Base-by-base conservation (phyloP, 2,113 vertebrate genomes). In the Ptyas mucosa region DNA sequence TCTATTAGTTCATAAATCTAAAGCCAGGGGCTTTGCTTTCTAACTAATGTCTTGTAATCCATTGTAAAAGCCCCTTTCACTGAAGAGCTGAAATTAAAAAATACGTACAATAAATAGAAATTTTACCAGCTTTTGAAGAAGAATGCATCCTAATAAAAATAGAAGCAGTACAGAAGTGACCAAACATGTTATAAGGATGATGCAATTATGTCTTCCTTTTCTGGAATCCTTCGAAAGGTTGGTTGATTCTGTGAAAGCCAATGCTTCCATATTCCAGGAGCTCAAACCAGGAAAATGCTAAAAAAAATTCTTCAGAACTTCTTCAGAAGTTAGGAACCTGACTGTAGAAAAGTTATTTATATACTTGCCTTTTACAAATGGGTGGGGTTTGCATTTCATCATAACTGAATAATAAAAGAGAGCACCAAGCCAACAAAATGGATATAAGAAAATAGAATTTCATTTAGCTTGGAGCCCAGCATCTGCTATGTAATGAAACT, bases 311-410 rank as follows among this genome's bases (percentile, higher is more conserved):
- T 49, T 55, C 26, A 20, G 52, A 39, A 91, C 12, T 20, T 69
- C 91, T 92, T 87, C 55, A 61, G 43, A 34, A 24, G 55, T 5
- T 85, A 53, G 90, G 26, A 39, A 21, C 69, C 43, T 64, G 91
- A 4, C 14, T 20, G 24, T 52, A 29, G 54, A 51, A 87, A 91
- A 61, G 10, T 10, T 87, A 92, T 75, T 92, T 92, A 92, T 92
- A 53, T 53, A 29, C 85, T 64, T 88, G 46, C 69, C 39, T 20
- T 86, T 91, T 69, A 26, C 24, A 87, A 53, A 87, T 46, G 91
- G 91, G 91, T 20, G 91, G 57, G 20, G 91, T 39, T 88, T 64
- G 29, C 49, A 87, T 88, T 88, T 69, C 91, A 69, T 92, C 58
- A 88, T 7, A 0, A 3, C 26, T 49, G 53, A 43, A 24, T 18